These are phyloP conservation scores for Odontamblyopus lacepedii DNA, from an alignment of 2,797 vertebrate species.

Conservation along the genomic window DNA sequence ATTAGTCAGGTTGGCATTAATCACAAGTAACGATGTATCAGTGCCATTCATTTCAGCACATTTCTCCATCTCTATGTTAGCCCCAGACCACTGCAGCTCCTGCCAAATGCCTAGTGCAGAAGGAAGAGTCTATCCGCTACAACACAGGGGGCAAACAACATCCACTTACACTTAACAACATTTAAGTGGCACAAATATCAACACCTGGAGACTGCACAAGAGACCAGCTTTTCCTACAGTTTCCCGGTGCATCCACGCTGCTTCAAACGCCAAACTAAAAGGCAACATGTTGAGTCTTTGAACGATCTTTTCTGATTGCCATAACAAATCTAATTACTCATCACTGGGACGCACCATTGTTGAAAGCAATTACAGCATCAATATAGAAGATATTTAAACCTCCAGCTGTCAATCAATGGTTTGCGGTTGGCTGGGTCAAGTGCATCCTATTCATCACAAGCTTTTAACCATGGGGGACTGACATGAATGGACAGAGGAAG, in stretches of 20 bases:
- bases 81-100: neutral
- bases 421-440: conserved; percentile 24
- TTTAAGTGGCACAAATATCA: conserved; percentile 9
- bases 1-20: neutral
- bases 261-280: neutral
- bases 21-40: neutral
- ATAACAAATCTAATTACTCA: conserved; percentile 10
- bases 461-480: conserved; percentile 38
- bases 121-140: neutral
- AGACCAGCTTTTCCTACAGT: neutral
- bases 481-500: conserved; percentile 33
- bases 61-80: neutral
- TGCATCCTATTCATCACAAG: conserved; percentile 29
- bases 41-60: neutral
- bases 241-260: neutral
- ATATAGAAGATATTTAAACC: conserved; percentile 1
- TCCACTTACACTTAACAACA: conserved; percentile 4
- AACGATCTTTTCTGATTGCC: neutral
- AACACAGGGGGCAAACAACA: neutral
- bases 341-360: neutral
- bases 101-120: neutral
- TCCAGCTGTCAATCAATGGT: conserved; percentile 21
- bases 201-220: neutral
- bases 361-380: conserved; percentile 2
- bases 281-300: neutral